Evolutionary conservation across 2,888 invertebrate species (phyloP).

Genomic region (Caenorhabditis panamensis): DNA sequence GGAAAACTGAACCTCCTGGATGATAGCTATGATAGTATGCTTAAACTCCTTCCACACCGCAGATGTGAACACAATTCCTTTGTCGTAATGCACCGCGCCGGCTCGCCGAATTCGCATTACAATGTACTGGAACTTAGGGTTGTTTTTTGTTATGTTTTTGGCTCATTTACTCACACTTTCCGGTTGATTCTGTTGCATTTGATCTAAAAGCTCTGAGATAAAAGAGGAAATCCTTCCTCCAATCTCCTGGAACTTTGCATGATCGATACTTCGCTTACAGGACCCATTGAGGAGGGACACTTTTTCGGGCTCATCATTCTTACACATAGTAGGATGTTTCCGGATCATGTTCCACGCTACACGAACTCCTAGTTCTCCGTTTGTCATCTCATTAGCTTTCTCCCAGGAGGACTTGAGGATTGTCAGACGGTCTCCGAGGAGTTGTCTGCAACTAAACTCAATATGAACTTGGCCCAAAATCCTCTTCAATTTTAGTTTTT

Average conservation of each 20-base stretch:
- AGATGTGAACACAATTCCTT: slow-evolving; percentile 72
- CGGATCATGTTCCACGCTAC: slow-evolving; percentile 76
- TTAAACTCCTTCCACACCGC: slow-evolving; percentile 79
- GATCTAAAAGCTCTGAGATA: slow-evolving; percentile 71
- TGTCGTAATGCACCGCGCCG: slow-evolving; percentile 75
- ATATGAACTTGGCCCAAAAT: too few species aligned
- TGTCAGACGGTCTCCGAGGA: slow-evolving; percentile 64
- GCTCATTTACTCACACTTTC: slow-evolving; percentile 64
- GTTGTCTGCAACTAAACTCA: slow-evolving; percentile 61
- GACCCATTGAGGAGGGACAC: slow-evolving; percentile 62
- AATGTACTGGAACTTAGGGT: slow-evolving; percentile 64
- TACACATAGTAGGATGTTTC: slow-evolving; percentile 74
- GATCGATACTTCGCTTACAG: slow-evolving; percentile 68
- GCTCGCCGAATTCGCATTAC: slow-evolving; percentile 71
- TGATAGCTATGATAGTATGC: slow-evolving; percentile 60
- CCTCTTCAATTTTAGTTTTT: not conserved
- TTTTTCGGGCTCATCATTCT: slow-evolving; percentile 59
- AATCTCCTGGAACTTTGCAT: slow-evolving; percentile 72
- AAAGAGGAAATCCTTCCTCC: slow-evolving; percentile 74
- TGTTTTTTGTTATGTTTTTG: not conserved
- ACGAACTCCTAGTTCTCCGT: slow-evolving; percentile 74
- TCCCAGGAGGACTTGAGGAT: slow-evolving; percentile 73
- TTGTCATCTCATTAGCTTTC: slow-evolving; percentile 71
- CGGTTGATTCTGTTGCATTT: slow-evolving; percentile 68
- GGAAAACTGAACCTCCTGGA: slow-evolving; percentile 64